Conservation (phyloP, 2,888 invertebrate species). For the Physocephala rufipes region DNA sequence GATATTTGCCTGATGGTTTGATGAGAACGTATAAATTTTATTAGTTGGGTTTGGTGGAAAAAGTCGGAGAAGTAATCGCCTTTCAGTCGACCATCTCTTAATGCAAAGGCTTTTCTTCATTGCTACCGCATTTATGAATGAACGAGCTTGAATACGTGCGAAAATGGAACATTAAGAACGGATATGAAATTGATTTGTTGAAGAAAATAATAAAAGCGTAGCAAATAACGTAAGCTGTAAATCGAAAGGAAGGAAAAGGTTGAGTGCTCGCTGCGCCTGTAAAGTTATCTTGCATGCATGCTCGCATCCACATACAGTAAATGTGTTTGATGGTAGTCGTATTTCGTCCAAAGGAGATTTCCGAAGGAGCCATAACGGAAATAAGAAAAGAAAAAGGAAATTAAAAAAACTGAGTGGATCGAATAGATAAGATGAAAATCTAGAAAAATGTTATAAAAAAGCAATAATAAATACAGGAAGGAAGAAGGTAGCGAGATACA, state of each 20-base stretch:
- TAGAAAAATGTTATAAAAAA: no score
- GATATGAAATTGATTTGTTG: conserved; percentile 38
- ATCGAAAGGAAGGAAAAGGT: background rate
- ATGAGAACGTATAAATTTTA: no score
- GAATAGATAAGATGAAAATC: conserved; percentile 16
- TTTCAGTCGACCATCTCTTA: no score
- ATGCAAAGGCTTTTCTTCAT: background rate
- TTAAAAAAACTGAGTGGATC: no score
- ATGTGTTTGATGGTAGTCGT: no score
- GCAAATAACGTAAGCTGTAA: conserved; percentile 12
- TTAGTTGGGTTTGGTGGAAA: no score
- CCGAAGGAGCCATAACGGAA: background rate
- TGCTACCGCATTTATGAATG: no score
- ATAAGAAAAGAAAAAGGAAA: background rate
- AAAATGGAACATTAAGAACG: conserved; percentile 33
- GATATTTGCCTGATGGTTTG: no score
- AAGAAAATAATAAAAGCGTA: conserved; percentile 4
- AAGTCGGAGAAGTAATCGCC: no score
- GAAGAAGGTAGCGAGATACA: background rate
- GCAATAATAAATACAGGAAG: background rate
- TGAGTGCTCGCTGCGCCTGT: no score
- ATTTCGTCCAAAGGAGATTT: background rate
- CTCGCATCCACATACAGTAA: no score
- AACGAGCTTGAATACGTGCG: conserved; percentile 14
- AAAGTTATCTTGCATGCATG: no score